Evolutionary conservation across 2,888 invertebrate species (phyloP), one percentile per base, ranked within the genome.

Genomic region (Metallyticus violacea): DNA sequence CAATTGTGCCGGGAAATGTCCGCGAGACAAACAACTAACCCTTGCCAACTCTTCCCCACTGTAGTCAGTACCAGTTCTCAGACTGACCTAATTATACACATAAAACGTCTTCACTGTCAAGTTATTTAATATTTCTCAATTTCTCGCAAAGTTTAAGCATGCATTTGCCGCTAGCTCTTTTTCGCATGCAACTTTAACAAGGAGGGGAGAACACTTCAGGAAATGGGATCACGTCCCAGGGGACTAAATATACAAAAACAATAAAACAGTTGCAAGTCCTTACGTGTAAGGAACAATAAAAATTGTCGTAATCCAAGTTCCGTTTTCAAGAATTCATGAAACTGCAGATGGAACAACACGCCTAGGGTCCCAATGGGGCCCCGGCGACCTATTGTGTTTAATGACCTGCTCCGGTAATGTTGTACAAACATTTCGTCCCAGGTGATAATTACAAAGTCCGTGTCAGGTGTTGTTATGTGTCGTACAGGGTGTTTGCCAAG

Each of bases 301-400:
- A 83, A 83, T 83, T 77, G 83, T 83, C 77, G 76, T 26, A 77
- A 83, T 77, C 77, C 77, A 77, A 77, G 27, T 83, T 29, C 3
- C 28, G 27, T 29, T 29, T 83, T 77, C 29, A 83, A 83, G 83
- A 77, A 83, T 83, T 83, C 83, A 83, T 77, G 83, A 77, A 83
- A 83, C 27, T 83, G 83, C 83, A 77, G 77, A 77, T 83, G 83
- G 77, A 40, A 26, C 15, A n/a, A n/a, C n/a, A n/a, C n/a, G n/a
- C n/a, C n/a, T n/a, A 62, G 40, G 15, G 40, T 62, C 40, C 40
- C 40, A 22, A 62, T 62, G 40, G 40, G 40, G 40, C 40, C 40
- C 40, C 2, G 40, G 40, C 40, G 40, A 62, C 40, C 40, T 62
- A 62, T 62, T 62, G 40, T 62, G 40, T 62, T 62, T 62, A 62